Evolutionary conservation across 2,113 vertebrate species (phyloP).

Genomic region (Elephantulus edwardii): DNA sequence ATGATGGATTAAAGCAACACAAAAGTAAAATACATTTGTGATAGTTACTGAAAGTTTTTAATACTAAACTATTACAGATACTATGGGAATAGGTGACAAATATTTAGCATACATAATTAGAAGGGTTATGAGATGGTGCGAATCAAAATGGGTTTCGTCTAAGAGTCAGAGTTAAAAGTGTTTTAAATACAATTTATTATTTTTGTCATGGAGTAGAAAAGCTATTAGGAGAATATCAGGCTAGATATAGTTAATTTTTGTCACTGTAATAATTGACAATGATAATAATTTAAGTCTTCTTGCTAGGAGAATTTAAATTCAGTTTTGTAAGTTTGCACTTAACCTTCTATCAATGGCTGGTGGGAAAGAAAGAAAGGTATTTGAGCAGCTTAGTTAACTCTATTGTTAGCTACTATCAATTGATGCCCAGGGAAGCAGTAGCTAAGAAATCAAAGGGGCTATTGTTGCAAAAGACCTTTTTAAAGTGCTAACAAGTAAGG

Average conservation of each 20-base stretch:
- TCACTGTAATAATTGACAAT: not conserved
- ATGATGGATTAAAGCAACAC: not conserved
- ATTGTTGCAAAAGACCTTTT: too few species aligned
- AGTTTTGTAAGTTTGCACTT: conserved; percentile 25
- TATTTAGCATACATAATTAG: not conserved
- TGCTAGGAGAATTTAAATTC: not conserved
- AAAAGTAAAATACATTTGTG: not conserved
- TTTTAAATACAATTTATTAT: conserved; percentile 25
- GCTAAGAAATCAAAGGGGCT: too few species aligned
- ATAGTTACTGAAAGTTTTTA: not conserved
- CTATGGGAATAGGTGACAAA: conserved; percentile 10
- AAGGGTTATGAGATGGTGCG: not conserved
- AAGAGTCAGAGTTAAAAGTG: not conserved
- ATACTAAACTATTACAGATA: conserved; percentile 8
- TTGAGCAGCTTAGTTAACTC: conserved; percentile 6
- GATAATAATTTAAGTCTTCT: not conserved
- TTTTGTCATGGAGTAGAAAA: conserved; percentile 16
- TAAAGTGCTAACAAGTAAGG: too few species aligned
- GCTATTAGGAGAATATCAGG: not conserved
- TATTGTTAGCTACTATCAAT: not conserved
- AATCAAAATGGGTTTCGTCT: not conserved
- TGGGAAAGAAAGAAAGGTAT: conserved; percentile 12
- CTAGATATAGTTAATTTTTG: not conserved
- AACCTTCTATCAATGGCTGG: not conserved
- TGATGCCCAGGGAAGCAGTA: not conserved